Evolutionary conservation across 2,888 invertebrate genomes (phyloP).

Genomic region (Scaptodrosophila latifasciaeformis): DNA sequence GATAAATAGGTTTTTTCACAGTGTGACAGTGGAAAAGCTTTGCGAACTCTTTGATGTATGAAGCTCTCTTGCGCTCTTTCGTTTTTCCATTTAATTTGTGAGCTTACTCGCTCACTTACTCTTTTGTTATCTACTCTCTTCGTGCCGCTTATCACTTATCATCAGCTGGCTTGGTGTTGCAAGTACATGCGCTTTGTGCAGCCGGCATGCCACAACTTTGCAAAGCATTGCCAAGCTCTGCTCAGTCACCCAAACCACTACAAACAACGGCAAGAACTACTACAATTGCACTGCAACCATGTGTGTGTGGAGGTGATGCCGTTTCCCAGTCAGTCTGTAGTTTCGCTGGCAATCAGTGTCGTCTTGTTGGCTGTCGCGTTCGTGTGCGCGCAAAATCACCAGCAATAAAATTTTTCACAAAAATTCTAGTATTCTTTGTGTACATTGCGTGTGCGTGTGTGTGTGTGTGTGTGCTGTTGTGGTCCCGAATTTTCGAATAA

Average conservation of each 20-base stretch:
- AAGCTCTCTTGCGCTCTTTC: slow-evolving; percentile 7
- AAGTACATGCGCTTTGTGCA: slow-evolving; percentile 48
- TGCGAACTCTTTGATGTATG: background rate
- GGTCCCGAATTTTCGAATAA: background rate
- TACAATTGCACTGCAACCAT: background rate
- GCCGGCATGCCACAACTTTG: slow-evolving; percentile 33
- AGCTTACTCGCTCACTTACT: background rate
- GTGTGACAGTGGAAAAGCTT: too few relatives aligned
- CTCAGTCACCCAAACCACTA: slow-evolving; percentile 24
- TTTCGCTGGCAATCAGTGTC: slow-evolving; percentile 62
- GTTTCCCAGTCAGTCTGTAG: slow-evolving; percentile 14
- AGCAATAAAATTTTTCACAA: slow-evolving; percentile 15
- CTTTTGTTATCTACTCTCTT: slow-evolving; percentile 1
- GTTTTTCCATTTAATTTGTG: too few relatives aligned
- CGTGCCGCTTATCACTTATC: slow-evolving; percentile 54
- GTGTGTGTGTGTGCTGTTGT: too few relatives aligned
- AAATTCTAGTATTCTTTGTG: background rate
- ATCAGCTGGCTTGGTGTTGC: slow-evolving; percentile 56
- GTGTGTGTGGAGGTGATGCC: slow-evolving; percentile 14
- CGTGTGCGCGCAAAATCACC: slow-evolving; percentile 57
- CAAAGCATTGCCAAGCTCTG: slow-evolving; percentile 50
- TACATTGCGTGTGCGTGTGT: background rate
- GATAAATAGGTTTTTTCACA: too few relatives aligned
- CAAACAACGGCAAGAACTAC: background rate
- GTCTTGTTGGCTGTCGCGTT: slow-evolving; percentile 75